A percentile compares a stretch with the other conserved stretches of the same genome.
Evolutionary conservation across 2,888 invertebrate species (phyloP).

Genomic region (Stenodema calcarata): DNA sequence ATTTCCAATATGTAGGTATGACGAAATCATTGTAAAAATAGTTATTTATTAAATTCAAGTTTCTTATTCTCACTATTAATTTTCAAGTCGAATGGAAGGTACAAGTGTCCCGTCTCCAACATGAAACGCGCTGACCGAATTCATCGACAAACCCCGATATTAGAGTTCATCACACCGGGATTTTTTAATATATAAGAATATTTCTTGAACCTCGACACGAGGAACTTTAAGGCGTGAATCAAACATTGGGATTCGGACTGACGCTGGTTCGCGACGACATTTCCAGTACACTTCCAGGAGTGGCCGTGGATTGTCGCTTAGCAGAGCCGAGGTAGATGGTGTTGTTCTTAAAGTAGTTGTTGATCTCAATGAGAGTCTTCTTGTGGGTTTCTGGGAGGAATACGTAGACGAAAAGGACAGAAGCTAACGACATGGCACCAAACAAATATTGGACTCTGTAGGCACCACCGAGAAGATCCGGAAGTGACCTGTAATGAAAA

Average conservation of each 20-base stretch:
- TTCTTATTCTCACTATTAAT: background rate
- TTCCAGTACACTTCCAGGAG: background rate
- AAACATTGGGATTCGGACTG: slow-evolving; percentile 33
- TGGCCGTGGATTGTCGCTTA: slow-evolving; percentile 24
- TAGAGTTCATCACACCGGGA: background rate
- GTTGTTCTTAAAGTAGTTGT: slow-evolving; percentile 58
- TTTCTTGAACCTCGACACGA: background rate
- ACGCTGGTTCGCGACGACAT: slow-evolving; percentile 26
- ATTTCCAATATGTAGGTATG: background rate
- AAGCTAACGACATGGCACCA: slow-evolving; percentile 63
- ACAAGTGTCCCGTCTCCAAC: background rate
- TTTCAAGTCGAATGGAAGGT: background rate
- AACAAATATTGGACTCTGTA: slow-evolving; percentile 68
- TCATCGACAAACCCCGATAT: background rate
- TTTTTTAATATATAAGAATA: background rate
- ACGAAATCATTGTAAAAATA: background rate
- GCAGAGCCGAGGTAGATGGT: slow-evolving; percentile 53
- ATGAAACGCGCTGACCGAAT: background rate
- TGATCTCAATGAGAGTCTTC: slow-evolving; percentile 58
- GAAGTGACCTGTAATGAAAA: slow-evolving; percentile 58
- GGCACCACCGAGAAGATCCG: slow-evolving; percentile 62
- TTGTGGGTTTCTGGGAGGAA: slow-evolving; percentile 59
- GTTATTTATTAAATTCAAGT: background rate
- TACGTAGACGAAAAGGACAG: slow-evolving; percentile 58
- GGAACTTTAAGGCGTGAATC: background rate